Percentiles rank a stretch among this genome's conserved stretches.
Evolutionary conservation across 2,113 vertebrate species (phyloP).

Genomic region (Hiodon tergisus): DNA sequence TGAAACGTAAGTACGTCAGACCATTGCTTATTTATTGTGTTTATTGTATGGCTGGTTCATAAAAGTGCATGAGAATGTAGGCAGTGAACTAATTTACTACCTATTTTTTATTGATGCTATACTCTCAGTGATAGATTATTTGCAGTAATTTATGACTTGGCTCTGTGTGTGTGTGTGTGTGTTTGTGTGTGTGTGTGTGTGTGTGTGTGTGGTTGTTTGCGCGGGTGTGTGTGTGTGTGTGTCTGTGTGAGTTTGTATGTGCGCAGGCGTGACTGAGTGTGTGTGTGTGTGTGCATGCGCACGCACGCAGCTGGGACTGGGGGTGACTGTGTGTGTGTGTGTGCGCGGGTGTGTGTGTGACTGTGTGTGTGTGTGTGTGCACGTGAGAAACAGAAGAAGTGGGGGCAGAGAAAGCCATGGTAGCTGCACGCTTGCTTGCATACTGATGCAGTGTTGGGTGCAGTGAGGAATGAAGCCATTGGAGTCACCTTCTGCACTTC

Average conservation of each 20-base stretch:
- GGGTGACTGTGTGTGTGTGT: neutral
- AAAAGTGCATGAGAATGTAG: neutral
- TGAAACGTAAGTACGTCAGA: neutral
- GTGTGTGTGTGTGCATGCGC: neutral
- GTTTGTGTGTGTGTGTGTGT: neutral
- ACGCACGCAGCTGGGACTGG: no score
- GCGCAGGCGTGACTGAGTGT: no score
- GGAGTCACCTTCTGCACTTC: constrained; percentile 38
- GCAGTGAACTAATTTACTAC: constrained; percentile 5
- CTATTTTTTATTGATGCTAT: neutral
- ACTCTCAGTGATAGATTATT: neutral
- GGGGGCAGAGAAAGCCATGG: neutral
- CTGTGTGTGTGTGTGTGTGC: neutral
- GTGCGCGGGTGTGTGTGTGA: neutral
- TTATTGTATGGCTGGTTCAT: neutral
- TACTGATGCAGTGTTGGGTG: neutral
- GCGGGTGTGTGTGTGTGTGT: neutral
- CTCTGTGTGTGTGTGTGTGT: neutral
- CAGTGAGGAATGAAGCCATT: neutral
- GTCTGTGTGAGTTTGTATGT: neutral
- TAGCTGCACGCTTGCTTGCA: neutral
- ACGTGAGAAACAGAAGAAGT: neutral
- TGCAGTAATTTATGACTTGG: neutral
- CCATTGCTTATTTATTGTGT: neutral
- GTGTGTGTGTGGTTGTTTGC: neutral